Evolutionary conservation across 2,888 invertebrate species (phyloP), one percentile per base, ranked within the genome.

Genomic region (Xylocampa areola): DNA sequence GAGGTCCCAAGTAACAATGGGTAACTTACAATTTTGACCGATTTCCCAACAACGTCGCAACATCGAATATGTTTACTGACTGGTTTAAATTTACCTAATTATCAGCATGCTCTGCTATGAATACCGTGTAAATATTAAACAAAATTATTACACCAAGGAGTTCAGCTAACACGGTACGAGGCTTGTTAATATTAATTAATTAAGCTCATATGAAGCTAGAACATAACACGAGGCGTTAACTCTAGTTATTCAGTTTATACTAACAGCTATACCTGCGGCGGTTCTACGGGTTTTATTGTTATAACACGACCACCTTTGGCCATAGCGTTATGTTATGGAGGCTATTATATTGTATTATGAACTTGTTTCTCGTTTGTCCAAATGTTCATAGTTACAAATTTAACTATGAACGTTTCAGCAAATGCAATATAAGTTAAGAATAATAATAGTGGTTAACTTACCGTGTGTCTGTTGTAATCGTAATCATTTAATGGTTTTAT

Each of bases 121-220:
- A 76, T 76, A 76, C 50, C 36, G 68, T 77, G 74, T 87, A 83
- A 86, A 88, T 87, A 87, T 88, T 84, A 79, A 79, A 84, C 80
- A 81, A 80, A 79, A 80, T 85, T 84, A 84, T 84, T 81, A 85
- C 79, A 81, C 71, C 74, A 81, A 81, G 83, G 81, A 86, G 81
- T 80, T 80, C 72, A 77, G 82, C 82, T 79, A 84, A 87, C 88
- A 84, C 72, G 83, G 79, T 79, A 63, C 79, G 73, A 64, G 76
- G 79, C 84, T 80, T 85, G 87, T 86, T 88, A 85, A 84, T 87
- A 86, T 88, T 89, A 88, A 88, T 88, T 88, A 87, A 87, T 87
- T 85, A 87, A 86, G 84, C 83, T 79, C 76, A 81, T 81, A 83
- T 71, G 69, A 72, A 68, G 69, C 61, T 67, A 63, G 73, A 78